Evolutionary conservation across 2,888 invertebrate species (phyloP), one percentile per base, ranked within the genome.

Genomic region (Auanema sp.): DNA sequence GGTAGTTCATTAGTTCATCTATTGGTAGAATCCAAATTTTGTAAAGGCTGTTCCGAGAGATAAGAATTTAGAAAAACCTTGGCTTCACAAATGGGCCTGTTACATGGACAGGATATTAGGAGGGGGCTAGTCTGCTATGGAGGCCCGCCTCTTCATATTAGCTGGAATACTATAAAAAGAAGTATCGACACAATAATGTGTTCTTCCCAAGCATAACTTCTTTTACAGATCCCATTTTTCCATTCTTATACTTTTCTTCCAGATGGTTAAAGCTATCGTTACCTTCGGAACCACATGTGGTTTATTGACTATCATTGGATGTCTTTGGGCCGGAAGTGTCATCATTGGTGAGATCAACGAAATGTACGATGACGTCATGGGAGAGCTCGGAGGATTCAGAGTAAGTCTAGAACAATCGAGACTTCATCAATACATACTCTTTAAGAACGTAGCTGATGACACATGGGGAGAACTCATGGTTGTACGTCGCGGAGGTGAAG

Each of bases 291-390:
- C 72, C 54, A 69, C 68, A n/a, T 74, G 71, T 53, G 73, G 73
- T 42, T 52, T 72, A 18, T 64, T 70, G 18, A 64, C 66, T 16
- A 66, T 74, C 49, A 25, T 72, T 33, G 74, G 74, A 3, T 72
- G 74, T 55, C 66, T 76, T 57, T 76, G 69, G 64, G 74, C 76
- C 23, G 69, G 67, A 5, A 69, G 68, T 25, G 71, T 76, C 67
- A 76, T 76, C 67, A 71, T 69, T 42, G 71, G 70, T 58, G 76
- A 76, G 64, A 76, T 76, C 71, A 72, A 74, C 44, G 61, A 66
- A 49, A 76, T 76, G 76, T 76, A 76, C 52, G 72, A 74, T 50
- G 76, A 76, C 47, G 72, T 76, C 58, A 76, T 76, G 76, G 70
- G 66, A 65, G 74, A 74, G 61, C 68, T 76, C 63, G 72, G 72